A percentile compares a stretch with the other conserved stretches of the same genome.
These are phyloP conservation scores for Psophia crepitans DNA, from an alignment of 2,113 vertebrate genomes.

Conservation along the genomic window DNA sequence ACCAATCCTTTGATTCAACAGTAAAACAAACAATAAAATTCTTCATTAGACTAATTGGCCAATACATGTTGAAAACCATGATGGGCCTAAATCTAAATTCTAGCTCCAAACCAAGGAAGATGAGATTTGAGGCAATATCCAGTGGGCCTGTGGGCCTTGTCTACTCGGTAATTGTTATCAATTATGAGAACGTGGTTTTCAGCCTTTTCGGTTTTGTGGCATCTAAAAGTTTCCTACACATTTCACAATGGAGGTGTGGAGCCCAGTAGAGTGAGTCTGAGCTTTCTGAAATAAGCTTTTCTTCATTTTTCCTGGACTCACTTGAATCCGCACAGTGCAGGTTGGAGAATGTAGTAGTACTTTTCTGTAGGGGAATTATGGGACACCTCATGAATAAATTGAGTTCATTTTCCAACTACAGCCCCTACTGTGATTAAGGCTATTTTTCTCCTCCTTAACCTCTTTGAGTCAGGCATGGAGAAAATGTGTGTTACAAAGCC, in stretches of 20 bases:
- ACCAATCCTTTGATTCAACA: constrained; percentile 26
- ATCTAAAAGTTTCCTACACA: background rate
- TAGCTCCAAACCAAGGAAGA: background rate
- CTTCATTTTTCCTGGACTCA: background rate
- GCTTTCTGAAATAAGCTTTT: background rate
- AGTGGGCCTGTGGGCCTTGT: background rate
- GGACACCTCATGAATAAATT: background rate
- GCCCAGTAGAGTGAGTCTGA: background rate
- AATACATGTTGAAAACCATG: background rate
- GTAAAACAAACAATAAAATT: constrained; percentile 45
- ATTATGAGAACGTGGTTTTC: background rate
- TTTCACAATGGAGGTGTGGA: background rate
- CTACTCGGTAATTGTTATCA: background rate
- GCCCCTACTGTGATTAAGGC: background rate
- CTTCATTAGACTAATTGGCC: constrained; percentile 47
- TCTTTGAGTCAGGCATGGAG: background rate
- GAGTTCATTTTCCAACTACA: background rate
- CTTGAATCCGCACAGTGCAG: background rate
- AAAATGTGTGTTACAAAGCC: background rate
- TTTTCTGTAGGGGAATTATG: background rate
- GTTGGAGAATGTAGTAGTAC: background rate
- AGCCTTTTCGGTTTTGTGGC: background rate
- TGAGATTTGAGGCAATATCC: background rate
- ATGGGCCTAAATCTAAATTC: background rate
- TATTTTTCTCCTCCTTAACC: constrained; percentile 18